These are phyloP conservation scores for Drosophila melanogaster DNA, from an alignment of 1,140 invertebrate species.

Conservation along the genomic window Release_6_plus_ISO1_MT NT_037436.4:19213501-19214000, in stretches of 20 bases:
- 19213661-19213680: too few species aligned
- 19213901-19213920: slow-evolving; percentile 27
- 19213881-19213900: slow-evolving; percentile 55
- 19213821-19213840: slow-evolving; percentile 7
- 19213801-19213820: not conserved
- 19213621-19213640: too few species aligned
- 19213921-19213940: slow-evolving; percentile 5
- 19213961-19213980: slow-evolving; percentile 21
- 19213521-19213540: slow-evolving; percentile 30
- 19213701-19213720: too few species aligned
- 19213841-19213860: slow-evolving; percentile 22
- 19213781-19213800: too few species aligned
- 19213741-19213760: too few species aligned
- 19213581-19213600: too few species aligned
- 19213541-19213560: slow-evolving; percentile 13
- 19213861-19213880: slow-evolving; percentile 43
- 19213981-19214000: slow-evolving; percentile 40
- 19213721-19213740: too few species aligned
- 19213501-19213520: slow-evolving; percentile 34
- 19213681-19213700: too few species aligned
- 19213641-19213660: too few species aligned
- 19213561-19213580: not conserved
- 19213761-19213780: too few species aligned
- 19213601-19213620: too few species aligned
- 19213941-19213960: slow-evolving; percentile 24